phyloP scores from a whole-genome alignment of 53 echinoderm and acorn worm genomes.

The Mesocentrotus franciscanus region DNA sequence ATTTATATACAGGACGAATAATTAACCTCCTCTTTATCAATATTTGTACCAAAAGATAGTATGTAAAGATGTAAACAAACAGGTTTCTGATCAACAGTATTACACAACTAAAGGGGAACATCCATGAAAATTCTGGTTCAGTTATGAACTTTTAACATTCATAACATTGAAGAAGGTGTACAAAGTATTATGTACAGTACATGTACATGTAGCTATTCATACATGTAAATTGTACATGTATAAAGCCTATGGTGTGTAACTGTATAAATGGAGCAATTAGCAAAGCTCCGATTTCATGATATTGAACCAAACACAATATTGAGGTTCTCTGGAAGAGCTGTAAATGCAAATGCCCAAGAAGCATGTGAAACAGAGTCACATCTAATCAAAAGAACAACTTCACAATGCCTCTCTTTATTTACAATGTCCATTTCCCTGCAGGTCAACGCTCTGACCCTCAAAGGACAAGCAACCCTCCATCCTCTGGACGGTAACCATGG shows the following conservation, averaged over 20 bases:
- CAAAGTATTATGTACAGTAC: background rate
- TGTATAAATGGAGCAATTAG: too few species aligned
- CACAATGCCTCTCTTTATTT: background rate
- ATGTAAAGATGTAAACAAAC: background rate
- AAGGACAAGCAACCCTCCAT: slow-evolving; percentile 36
- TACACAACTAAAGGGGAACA: background rate
- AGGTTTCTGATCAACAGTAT: background rate
- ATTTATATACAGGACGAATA: background rate
- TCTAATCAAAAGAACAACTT: background rate
- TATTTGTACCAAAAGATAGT: background rate
- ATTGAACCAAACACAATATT: background rate
- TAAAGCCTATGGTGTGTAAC: too few species aligned
- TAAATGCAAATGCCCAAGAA: background rate
- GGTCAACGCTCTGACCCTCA: slow-evolving; percentile 31
- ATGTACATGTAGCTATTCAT: background rate
- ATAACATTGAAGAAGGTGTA: too few species aligned
- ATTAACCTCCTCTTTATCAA: background rate
- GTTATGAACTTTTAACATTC: too few species aligned
- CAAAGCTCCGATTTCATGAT: too few species aligned
- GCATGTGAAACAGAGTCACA: background rate
- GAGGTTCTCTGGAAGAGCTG: background rate
- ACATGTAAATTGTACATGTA: background rate
- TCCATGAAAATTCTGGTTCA: background rate
- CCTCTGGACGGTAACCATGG: background rate
- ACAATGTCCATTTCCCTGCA: background rate